These are phyloP conservation scores for Melanocharis versteri DNA, from an alignment of 2,113 vertebrate genomes.

Conservation along the genomic window DNA sequence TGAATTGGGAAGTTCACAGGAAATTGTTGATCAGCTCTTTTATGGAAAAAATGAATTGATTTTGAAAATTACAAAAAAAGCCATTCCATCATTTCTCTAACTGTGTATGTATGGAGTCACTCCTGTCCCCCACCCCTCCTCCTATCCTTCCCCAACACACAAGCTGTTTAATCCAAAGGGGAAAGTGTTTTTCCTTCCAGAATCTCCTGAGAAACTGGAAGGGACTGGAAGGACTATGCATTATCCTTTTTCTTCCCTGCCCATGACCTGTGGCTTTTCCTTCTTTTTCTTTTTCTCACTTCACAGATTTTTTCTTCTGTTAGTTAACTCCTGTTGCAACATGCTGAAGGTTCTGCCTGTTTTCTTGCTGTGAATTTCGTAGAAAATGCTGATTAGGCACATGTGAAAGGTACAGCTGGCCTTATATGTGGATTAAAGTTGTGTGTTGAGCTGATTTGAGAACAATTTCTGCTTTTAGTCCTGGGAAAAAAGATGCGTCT, in stretches of 20 bases:
- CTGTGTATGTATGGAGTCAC: rapidly evolving
- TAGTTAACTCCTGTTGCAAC: background rate
- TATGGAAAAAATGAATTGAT: background rate
- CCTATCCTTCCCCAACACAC: background rate
- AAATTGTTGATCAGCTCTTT: background rate
- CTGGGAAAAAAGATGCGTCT: background rate
- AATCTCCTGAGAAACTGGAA: background rate
- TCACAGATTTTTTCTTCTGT: background rate
- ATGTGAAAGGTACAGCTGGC: background rate
- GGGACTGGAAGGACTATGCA: background rate
- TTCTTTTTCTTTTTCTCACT: background rate
- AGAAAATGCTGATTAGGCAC: background rate
- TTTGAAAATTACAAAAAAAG: background rate
- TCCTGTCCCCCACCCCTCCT: background rate
- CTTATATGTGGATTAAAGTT: background rate
- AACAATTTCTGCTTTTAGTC: background rate
- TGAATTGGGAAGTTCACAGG: background rate
- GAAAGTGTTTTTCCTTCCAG: background rate
- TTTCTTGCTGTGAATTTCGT: background rate
- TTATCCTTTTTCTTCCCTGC: background rate
- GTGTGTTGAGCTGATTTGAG: background rate
- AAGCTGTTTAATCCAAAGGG: background rate
- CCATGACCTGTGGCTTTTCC: background rate
- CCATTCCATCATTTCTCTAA: background rate
- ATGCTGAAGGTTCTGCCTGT: background rate